A percentile compares a stretch with the other conserved stretches of the same genome.
Conservation (phyloP, 2,113 vertebrate genomes). For the Poeciliopsis prolifica region DNA sequence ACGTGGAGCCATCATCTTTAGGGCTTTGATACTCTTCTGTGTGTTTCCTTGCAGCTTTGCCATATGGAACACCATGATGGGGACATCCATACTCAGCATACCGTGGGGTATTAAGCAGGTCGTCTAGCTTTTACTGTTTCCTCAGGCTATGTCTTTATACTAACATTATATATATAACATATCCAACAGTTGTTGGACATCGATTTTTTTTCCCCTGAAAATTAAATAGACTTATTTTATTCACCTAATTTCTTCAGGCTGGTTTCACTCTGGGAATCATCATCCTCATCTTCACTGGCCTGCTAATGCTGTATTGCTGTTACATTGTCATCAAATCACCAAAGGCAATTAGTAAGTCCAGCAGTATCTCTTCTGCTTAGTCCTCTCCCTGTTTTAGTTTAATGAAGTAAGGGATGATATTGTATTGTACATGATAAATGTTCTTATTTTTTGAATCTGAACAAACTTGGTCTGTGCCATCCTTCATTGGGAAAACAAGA, state of each 20-base stretch:
- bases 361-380: not conserved
- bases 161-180: too few relatives aligned
- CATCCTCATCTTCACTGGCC: conserved; percentile 86
- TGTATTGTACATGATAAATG: too few relatives aligned
- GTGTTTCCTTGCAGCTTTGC: conserved; percentile 85
- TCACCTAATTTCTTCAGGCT: conserved; percentile 79
- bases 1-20: not conserved
- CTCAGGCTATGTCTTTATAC: not conserved
- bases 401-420: too few relatives aligned
- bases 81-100: conserved; percentile 97
- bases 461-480: too few relatives aligned
- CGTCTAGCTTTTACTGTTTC: conserved; percentile 19
- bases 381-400: not conserved
- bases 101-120: conserved; percentile 99
- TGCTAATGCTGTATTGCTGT: conserved; percentile 95
- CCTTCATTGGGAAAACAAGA: too few relatives aligned
- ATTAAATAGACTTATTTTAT: not conserved
- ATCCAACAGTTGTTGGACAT: too few relatives aligned
- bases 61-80: conserved; percentile 99
- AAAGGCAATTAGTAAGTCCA: conserved; percentile 87
- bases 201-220: not conserved
- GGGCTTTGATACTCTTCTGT: not conserved
- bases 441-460: too few relatives aligned
- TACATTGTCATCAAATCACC: conserved; percentile 91
- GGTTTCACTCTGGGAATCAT: conserved; percentile 92